Percentiles rank a stretch among this genome's conserved stretches.
These are phyloP conservation scores for Halichoerus grypus DNA, from an alignment of 2,113 vertebrate genomes.

Conservation along the genomic window DNA sequence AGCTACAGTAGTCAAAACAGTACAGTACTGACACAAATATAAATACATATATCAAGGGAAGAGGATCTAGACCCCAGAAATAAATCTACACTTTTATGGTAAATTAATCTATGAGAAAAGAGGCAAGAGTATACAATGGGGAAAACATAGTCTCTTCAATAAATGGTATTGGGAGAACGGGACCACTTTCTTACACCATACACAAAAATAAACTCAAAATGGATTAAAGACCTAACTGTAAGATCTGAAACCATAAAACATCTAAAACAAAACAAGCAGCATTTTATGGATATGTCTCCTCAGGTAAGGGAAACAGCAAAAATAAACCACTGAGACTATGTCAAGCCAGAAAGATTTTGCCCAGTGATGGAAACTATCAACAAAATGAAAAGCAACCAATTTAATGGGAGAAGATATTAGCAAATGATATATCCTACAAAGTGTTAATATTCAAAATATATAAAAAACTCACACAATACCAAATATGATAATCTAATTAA, in stretches of 20 bases:
- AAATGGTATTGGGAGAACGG: background rate
- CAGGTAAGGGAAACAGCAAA: background rate
- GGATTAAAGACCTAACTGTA: background rate
- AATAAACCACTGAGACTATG: background rate
- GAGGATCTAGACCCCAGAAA: background rate
- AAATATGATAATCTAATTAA: background rate
- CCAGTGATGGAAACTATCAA: background rate
- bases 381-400: background rate
- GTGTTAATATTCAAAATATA: background rate
- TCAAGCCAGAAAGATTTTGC: background rate
- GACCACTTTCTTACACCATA: background rate
- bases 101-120: background rate
- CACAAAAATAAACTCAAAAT: background rate
- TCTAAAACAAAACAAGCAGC: background rate
- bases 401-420: background rate
- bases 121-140: background rate
- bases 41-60: background rate
- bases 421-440: background rate
- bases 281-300: background rate
- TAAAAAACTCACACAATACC: background rate
- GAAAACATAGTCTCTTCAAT: background rate
- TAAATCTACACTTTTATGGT: background rate
- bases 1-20: background rate
- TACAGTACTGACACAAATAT: background rate
- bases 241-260: background rate